Evolutionary conservation across 2,113 vertebrate species (phyloP).

Genomic region (Muscicapa adusta): DNA sequence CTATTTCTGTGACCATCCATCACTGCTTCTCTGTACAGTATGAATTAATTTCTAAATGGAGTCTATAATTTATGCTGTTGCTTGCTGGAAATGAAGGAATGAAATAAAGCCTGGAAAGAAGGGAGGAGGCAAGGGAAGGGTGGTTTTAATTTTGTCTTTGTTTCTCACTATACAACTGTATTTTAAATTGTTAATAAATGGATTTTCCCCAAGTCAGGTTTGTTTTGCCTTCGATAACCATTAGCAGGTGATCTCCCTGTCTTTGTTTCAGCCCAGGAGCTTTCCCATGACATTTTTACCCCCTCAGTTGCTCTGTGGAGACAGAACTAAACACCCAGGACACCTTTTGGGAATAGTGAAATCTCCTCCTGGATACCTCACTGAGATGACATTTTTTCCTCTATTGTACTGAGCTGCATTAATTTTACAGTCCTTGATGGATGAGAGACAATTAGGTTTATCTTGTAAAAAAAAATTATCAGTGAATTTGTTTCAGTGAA

Average conservation of each 20-base stretch:
- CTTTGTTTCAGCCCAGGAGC: neutral
- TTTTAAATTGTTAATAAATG: neutral
- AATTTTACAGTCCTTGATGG: neutral
- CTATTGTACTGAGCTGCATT: neutral
- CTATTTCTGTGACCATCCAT: neutral
- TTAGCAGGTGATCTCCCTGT: neutral
- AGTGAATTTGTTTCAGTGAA: neutral
- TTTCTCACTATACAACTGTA: neutral
- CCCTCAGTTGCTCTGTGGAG: neutral
- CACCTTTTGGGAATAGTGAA: neutral
- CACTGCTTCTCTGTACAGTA: neutral
- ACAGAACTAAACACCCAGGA: neutral
- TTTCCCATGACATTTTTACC: neutral
- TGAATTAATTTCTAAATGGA: neutral
- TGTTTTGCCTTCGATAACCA: rapidly evolving
- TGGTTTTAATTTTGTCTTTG: neutral
- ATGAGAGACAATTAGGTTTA: neutral
- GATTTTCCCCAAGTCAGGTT: neutral
- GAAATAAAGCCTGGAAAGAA: neutral
- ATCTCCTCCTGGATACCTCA: neutral
- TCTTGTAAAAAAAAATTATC: neutral
- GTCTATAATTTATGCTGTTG: neutral
- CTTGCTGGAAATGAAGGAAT: neutral
- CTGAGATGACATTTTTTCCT: neutral
- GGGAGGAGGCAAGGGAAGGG: neutral